A percentile compares a stretch with the other conserved stretches of the same genome.
These are phyloP conservation scores for Falco punctatus DNA, from an alignment of 2,113 vertebrate genomes.

Conservation along the genomic window DNA sequence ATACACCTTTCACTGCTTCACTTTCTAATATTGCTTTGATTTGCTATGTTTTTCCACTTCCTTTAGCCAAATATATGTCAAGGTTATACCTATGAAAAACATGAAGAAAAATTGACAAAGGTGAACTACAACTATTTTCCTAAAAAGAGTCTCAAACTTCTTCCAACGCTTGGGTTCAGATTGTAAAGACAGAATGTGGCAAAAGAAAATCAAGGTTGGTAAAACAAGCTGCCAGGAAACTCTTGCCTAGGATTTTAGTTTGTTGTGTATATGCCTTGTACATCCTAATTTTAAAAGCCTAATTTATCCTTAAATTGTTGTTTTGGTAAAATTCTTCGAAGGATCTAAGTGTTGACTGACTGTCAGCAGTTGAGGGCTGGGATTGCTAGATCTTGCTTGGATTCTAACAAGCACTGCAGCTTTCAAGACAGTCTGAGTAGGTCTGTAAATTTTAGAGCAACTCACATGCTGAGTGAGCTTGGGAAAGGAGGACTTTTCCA, in stretches of 20 bases:
- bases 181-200: not conserved
- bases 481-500: not conserved
- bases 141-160: not conserved
- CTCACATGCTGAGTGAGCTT: not conserved
- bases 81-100: not conserved
- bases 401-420: not conserved
- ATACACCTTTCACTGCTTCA: not conserved
- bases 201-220: not conserved
- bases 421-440: not conserved
- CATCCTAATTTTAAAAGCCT: not conserved
- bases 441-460: not conserved
- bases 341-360: not conserved
- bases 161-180: not conserved
- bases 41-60: not conserved
- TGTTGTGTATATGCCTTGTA: not conserved
- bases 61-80: not conserved
- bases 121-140: not conserved
- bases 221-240: not conserved
- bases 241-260: not conserved
- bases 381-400: not conserved
- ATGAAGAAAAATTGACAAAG: not conserved
- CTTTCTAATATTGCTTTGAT: not conserved
- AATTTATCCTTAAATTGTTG: not conserved
- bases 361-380: not conserved
- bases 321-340: not conserved